A percentile compares a stretch with the other conserved stretches of the same genome.
Conservation (phyloP, 2,113 vertebrate genomes). For the Marmota flaviventris region DNA sequence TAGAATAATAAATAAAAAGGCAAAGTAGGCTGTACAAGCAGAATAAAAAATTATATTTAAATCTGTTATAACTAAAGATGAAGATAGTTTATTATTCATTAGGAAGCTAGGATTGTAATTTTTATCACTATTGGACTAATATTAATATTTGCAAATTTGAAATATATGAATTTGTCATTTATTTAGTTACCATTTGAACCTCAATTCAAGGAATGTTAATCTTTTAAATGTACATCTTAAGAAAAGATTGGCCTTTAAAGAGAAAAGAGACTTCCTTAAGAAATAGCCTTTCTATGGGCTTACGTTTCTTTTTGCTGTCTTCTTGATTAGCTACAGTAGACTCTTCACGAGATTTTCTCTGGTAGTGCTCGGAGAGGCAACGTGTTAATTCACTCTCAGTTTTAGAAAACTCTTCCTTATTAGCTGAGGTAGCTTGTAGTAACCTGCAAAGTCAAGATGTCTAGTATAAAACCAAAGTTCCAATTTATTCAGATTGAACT, state of each 20-base stretch:
- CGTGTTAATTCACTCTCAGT: conserved; percentile 89
- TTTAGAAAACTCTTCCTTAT: conserved; percentile 80
- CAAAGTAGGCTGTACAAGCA: background rate
- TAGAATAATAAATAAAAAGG: background rate
- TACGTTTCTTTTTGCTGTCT: conserved; percentile 92
- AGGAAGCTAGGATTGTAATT: conserved; percentile 10
- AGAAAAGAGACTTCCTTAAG: background rate
- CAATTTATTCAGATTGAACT: background rate
- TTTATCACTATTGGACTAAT: background rate
- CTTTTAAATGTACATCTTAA: background rate
- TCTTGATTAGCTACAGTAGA: conserved; percentile 72
- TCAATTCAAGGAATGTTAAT: background rate
- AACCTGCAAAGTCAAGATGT: conserved; percentile 85
- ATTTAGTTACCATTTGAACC: conserved; percentile 22
- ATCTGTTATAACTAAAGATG: conserved; percentile 26
- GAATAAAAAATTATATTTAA: background rate
- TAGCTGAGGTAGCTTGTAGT: conserved; percentile 88
- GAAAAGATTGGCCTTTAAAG: background rate
- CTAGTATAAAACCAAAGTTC: background rate
- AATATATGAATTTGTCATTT: background rate
- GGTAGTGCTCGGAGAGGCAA: conserved; percentile 93
- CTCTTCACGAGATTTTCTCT: conserved; percentile 86
- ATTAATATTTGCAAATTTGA: conserved; percentile 46
- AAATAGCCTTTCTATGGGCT: conserved; percentile 48
- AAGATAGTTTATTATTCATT: background rate